Evolutionary conservation across 1,140 invertebrate species (phyloP).

Genomic region (Nixonia krombeini): DNA sequence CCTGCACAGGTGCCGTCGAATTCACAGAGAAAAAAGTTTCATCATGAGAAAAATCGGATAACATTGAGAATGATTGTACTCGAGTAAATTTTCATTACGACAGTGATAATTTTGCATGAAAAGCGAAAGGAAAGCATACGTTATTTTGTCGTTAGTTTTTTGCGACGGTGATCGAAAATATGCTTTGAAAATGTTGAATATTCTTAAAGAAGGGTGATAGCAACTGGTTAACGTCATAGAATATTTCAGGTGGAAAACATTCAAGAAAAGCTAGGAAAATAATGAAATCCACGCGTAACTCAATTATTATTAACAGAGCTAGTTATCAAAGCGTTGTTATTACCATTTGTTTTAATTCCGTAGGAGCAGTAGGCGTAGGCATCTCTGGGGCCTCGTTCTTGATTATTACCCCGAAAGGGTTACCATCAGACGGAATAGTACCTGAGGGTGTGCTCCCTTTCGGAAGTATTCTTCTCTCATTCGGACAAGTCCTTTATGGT

Average conservation of each 20-base stretch:
- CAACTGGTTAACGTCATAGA: no score
- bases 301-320: slow-evolving; percentile 51
- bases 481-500: slow-evolving; percentile 45
- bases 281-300: slow-evolving; percentile 12
- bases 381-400: slow-evolving; percentile 66
- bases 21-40: slow-evolving; percentile 21
- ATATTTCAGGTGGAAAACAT: no score
- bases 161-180: background rate
- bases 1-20: slow-evolving; percentile 41
- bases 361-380: slow-evolving; percentile 42
- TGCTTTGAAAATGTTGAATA: background rate
- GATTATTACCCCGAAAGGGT: slow-evolving; percentile 70
- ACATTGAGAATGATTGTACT: background rate
- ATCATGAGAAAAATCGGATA: slow-evolving; percentile 30
- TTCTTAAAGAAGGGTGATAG: background rate
- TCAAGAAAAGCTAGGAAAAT: background rate
- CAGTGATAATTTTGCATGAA: no score
- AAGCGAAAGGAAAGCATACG: no score
- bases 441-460: slow-evolving; percentile 61
- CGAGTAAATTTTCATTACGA: no score
- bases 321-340: slow-evolving; percentile 57
- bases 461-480: slow-evolving; percentile 22
- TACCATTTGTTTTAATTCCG: slow-evolving; percentile 67
- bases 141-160: no score
- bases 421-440: slow-evolving; percentile 58